Base-by-base conservation (phyloP, 2,113 vertebrate species). In the Leuciscus idus region DNA sequence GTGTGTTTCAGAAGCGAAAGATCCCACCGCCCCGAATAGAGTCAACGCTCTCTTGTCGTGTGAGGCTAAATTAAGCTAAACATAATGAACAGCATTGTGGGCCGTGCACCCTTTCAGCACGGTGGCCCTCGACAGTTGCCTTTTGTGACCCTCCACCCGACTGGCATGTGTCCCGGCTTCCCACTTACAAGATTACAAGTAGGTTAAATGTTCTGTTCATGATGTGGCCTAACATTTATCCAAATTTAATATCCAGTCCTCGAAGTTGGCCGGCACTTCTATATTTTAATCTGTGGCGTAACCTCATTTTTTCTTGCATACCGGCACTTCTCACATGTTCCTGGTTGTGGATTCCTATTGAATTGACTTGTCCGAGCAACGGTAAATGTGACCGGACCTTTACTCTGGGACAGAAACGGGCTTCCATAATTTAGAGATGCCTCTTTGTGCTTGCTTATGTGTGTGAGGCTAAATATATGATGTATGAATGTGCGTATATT, bases 31-130 rank as follows among this genome's bases (percentile, higher is more conserved):
- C 43, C 30, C 2, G 84, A 89, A 90, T 89, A 89, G 89, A 55
- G 86, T 86, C 43, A 75, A 91, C 90, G 80, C 78, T 78, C 28
- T 87, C 84, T 66, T 8, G 73, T 55, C 28, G 66, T 83, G 70
- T 19, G 46, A 79, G 30, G 55, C 80, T 84, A 85, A 86, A 89
- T 85, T 75, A 46, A 21, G 8, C 55, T 46, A 43, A 9, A 76
- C 46, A 84, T 88, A 84, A 72, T 84, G 74, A 85, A 75, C 39
- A 73, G 30, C 82, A 66, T 75, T 86, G 77, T 59, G 15, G 52
- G 57, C 4, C 1, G 10, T 8, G 83, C 61, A 26, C 28, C 43
- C 76, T 87, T 28, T 84, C 19, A 57, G 55, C 19, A 57, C 55
- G 6, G 55, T 57, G 30, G 59, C 84, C 52, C 15, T 83, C 6